These are phyloP conservation scores for Lydus trimaculatus DNA, from an alignment of 2,888 invertebrate genomes.

Conservation along the genomic window DNA sequence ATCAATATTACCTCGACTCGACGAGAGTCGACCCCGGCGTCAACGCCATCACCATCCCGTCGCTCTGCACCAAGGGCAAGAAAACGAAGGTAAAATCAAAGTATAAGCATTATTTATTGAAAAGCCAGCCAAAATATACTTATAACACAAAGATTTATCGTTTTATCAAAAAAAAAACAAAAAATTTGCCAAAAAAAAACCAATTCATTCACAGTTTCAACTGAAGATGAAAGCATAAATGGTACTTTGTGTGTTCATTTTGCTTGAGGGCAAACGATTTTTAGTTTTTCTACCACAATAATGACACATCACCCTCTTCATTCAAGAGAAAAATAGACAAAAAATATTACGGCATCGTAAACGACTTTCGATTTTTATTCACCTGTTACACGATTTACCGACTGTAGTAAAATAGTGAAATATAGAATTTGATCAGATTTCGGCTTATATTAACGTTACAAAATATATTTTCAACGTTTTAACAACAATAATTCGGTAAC, in stretches of 20 bases:
- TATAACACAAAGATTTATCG: background rate
- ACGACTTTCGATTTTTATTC: conserved; percentile 1
- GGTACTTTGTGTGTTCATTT: background rate
- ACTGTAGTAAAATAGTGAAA: background rate
- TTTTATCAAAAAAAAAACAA: too few species aligned
- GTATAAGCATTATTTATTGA: background rate
- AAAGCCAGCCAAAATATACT: background rate
- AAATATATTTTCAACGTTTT: background rate
- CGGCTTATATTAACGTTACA: background rate
- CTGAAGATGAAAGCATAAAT: background rate
- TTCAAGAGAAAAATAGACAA: background rate
- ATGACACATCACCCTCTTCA: background rate
- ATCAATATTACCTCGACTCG: conserved; percentile 47
- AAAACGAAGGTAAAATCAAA: conserved; percentile 23
- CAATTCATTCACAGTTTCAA: conserved; percentile 5
- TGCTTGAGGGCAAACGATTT: background rate
- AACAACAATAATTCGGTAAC: background rate
- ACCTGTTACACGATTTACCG: conserved; percentile 6
- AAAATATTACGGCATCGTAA: background rate
- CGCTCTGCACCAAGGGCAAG: conserved; percentile 24
- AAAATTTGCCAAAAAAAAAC: conserved; percentile 22
- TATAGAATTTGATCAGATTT: background rate
- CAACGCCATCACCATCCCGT: conserved; percentile 15
- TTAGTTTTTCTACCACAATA: too few species aligned
- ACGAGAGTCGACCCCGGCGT: conserved; percentile 40